Base-by-base conservation (phyloP, 2,797 vertebrate species). In the Intellagama lesueurii region DNA sequence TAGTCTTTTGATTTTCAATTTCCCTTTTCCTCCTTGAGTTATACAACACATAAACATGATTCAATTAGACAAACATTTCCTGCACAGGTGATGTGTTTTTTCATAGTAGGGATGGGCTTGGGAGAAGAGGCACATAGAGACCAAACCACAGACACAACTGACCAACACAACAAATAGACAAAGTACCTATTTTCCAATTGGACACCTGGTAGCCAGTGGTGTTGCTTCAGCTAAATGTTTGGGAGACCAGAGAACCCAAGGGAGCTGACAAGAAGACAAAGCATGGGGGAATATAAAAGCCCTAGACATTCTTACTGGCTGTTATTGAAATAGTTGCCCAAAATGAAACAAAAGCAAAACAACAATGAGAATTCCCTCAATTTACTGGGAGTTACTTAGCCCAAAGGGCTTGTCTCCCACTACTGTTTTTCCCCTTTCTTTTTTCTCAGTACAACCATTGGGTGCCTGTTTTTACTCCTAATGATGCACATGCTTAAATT, bases 271-370 rank as follows among this genome's bases (percentile, higher is more conserved):
- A 3, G 72, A 76, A 40, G 9, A 32, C 49, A 66, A 81, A 22
- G 44, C 0, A 19, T 80, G 14, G 66, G 17, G 19, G 28, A 89
- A 1, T 14, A 83, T 32, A 8, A 3, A 79, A 0, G 4, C 73
- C 1, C 26, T 4, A 0, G 0, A 3, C 6, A 5, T 1, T 5
- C 7, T 1, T 11, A 1, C 1, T 0, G 1, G 84, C 26, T 9
- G 68, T 84, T 86, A 30, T 56, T 56, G 52, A 56, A 56, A 56
- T 56, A 56, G 52, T 14, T 56, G 52, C 11, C 75, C 78, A 73
- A 3, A 19, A 0, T 47, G 75, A 44, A 19, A 0, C 32, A 75
- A 47, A 30, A 5, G 11, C 40, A 69, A 91, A 90, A 64, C 24
- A 32, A 44, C 0, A 32, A 56, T 11, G 2, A 90, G 81, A 30